Conservation (phyloP, 1,140 invertebrate genomes). For the Lucilia sericata region DNA sequence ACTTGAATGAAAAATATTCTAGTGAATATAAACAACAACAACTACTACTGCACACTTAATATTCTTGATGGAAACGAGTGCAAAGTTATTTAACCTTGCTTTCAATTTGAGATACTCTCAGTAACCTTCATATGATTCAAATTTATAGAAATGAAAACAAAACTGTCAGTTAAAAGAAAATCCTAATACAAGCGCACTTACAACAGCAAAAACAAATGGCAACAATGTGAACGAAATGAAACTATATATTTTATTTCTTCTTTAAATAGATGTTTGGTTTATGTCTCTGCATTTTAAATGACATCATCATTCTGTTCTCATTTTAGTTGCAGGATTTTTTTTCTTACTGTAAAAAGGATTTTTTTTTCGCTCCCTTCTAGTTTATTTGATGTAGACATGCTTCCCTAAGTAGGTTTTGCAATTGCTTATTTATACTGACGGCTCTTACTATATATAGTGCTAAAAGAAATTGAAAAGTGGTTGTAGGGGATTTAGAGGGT, state of each 20-base stretch:
- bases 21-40: not conserved
- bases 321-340: too few species aligned
- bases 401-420: too few species aligned
- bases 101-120: conserved; percentile 15
- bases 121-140: conserved; percentile 16
- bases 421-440: too few species aligned
- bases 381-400: too few species aligned
- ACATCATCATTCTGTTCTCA: not conserved
- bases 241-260: not conserved
- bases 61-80: not conserved
- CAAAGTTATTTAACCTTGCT: conserved; percentile 12
- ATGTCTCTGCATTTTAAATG: not conserved
- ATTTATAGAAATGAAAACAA: conserved; percentile 5
- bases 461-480: too few species aligned
- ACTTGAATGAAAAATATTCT: too few species aligned
- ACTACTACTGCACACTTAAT: not conserved
- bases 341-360: too few species aligned
- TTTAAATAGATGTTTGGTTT: not conserved
- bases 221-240: not conserved
- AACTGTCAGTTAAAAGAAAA: not conserved
- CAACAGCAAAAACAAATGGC: not conserved
- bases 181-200: not conserved
- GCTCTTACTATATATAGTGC: too few species aligned
- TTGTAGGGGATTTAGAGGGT: too few species aligned
- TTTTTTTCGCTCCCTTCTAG: too few species aligned